Percentiles rank a stretch among this genome's conserved stretches.
Conservation (phyloP, 1,140 invertebrate genomes). For the Lasioglossum albipes region DNA sequence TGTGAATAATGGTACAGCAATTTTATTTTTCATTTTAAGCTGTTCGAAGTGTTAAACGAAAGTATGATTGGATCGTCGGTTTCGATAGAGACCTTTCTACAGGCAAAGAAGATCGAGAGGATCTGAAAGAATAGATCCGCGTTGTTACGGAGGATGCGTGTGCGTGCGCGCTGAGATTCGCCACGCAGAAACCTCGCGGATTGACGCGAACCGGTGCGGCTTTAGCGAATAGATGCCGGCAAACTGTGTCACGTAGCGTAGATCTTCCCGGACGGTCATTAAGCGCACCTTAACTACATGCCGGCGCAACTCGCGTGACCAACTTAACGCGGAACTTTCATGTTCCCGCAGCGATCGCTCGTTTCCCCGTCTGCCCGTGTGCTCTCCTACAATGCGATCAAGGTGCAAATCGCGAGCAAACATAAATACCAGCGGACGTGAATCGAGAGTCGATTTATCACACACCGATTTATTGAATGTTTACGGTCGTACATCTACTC, state of each 20-base stretch:
- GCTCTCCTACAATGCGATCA: slow-evolving; percentile 35
- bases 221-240: not conserved
- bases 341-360: slow-evolving; percentile 29
- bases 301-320: slow-evolving; percentile 54
- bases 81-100: too few relatives aligned
- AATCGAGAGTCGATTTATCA: too few relatives aligned
- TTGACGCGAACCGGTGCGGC: slow-evolving; percentile 12
- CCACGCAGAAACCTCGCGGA: slow-evolving; percentile 15
- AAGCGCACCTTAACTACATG: slow-evolving; percentile 47
- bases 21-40: too few relatives aligned
- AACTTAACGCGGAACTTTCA: slow-evolving; percentile 60
- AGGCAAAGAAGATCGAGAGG: too few relatives aligned
- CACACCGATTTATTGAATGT: too few relatives aligned
- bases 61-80: too few relatives aligned
- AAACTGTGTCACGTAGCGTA: slow-evolving; percentile 56
- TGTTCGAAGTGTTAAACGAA: too few relatives aligned
- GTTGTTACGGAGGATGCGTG: too few relatives aligned
- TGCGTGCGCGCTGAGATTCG: not conserved
- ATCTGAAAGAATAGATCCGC: too few relatives aligned
- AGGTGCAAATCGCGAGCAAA: slow-evolving; percentile 38
- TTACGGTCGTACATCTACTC: too few relatives aligned
- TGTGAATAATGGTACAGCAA: too few relatives aligned
- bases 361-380: slow-evolving; percentile 32
- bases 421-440: slow-evolving; percentile 19
- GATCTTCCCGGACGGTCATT: slow-evolving; percentile 55